Percentiles rank a stretch among this genome's conserved stretches.
These are phyloP conservation scores for Peucedramus taeniatus DNA, from an alignment of 2,113 vertebrate species.

Conservation along the genomic window DNA sequence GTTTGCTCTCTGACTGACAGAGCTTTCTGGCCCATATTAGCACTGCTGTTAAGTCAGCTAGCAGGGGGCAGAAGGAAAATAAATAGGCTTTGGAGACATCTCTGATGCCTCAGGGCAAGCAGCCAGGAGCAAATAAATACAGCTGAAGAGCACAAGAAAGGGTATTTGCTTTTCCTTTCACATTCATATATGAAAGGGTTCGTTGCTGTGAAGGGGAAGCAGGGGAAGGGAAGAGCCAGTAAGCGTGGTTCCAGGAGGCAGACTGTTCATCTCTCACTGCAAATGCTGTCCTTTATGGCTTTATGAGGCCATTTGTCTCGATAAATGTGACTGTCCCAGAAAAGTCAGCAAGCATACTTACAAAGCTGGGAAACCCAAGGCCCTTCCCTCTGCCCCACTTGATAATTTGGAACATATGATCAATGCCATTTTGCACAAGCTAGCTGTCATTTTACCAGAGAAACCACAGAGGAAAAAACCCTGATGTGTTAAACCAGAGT, in stretches of 20 bases:
- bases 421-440: background rate
- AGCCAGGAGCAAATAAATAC: slow-evolving; percentile 57
- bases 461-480: slow-evolving; percentile 8
- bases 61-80: slow-evolving; percentile 54
- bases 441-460: background rate
- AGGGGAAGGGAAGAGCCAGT: background rate
- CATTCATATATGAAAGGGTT: slow-evolving; percentile 14
- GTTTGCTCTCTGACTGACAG: background rate
- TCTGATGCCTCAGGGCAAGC: slow-evolving; percentile 29
- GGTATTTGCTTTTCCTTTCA: slow-evolving; percentile 55
- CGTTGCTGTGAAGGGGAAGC: background rate
- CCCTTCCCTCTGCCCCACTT: background rate
- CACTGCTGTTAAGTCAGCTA: slow-evolving; percentile 39
- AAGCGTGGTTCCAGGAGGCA: background rate
- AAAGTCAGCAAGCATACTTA: slow-evolving; percentile 16
- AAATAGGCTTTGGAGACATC: slow-evolving; percentile 48
- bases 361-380: background rate
- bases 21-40: slow-evolving; percentile 33
- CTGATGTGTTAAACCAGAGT: background rate
- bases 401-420: slow-evolving; percentile 28
- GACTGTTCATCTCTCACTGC: background rate
- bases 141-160: slow-evolving; percentile 48
- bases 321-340: background rate
- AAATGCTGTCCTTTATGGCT: background rate
- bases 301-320: slow-evolving; percentile 28